Evolutionary conservation across 2,888 invertebrate species (phyloP).

Genomic region (Dorcus parallelipipedus): DNA sequence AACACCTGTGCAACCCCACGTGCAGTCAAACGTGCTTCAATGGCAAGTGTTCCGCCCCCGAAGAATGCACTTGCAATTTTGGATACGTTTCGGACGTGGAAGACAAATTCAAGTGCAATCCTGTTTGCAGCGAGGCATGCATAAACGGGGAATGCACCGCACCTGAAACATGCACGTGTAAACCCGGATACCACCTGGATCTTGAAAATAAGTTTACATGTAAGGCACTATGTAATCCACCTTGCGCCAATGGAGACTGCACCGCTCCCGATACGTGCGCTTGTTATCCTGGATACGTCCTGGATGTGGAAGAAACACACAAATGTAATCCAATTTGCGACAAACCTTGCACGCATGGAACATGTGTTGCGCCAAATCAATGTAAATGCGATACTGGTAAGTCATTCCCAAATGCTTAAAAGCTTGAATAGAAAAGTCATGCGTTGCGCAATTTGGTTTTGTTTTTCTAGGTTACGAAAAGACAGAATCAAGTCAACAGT

Average conservation of each 20-base stretch:
- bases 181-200: neutral
- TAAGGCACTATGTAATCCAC: conserved; percentile 26
- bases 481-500: conserved; percentile 18
- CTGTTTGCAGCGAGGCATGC: conserved; percentile 18
- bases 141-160: conserved; percentile 16
- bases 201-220: too few relatives aligned
- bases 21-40: conserved; percentile 39
- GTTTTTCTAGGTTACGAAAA: conserved; percentile 10
- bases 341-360: conserved; percentile 35
- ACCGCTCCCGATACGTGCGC: conserved; percentile 6
- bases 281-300: conserved; percentile 7
- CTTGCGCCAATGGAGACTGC: conserved; percentile 1
- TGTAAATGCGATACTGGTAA: conserved; percentile 31
- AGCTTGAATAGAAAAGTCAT: too few relatives aligned
- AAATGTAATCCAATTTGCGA: conserved; percentile 21
- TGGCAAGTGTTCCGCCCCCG: conserved; percentile 39
- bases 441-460: neutral
- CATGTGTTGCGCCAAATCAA: conserved; percentile 35
- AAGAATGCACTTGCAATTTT: conserved; percentile 15
- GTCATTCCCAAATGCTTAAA: too few relatives aligned
- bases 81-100: conserved; percentile 9
- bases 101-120: conserved; percentile 16
- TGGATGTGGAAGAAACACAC: conserved; percentile 4
- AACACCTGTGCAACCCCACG: conserved; percentile 11
- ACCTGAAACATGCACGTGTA: conserved; percentile 24